phyloP scores from a whole-genome alignment of 1,140 invertebrate species.

The Drosophila asahinai region DNA sequence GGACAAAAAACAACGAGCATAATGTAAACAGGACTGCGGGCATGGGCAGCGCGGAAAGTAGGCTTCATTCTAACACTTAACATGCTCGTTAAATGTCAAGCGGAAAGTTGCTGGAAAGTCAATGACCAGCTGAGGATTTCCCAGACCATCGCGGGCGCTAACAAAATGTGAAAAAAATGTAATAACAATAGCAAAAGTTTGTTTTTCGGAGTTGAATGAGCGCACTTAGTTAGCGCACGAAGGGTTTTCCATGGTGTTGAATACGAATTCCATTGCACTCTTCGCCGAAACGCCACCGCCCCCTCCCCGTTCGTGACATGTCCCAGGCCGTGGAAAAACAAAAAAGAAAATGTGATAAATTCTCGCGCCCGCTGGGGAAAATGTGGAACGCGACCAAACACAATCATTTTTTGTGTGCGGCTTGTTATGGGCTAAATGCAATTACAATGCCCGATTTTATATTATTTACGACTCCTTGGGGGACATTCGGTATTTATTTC shows the following conservation, averaged over 20 bases:
- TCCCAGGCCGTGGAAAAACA: conserved; percentile 35
- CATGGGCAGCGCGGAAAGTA: conserved; percentile 57
- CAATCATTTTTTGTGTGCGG: conserved; percentile 41
- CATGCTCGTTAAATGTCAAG: conserved; percentile 81
- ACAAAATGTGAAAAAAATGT: conserved; percentile 54
- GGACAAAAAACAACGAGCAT: conserved; percentile 62
- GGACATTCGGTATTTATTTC: conserved; percentile 35
- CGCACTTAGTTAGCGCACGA: conserved; percentile 72
- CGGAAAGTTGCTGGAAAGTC: conserved; percentile 73
- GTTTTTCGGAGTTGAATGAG: conserved; percentile 76
- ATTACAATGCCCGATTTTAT: conserved; percentile 48
- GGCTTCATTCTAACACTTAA: conserved; percentile 82
- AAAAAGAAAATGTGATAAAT: conserved; percentile 46
- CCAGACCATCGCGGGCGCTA: conserved; percentile 12
- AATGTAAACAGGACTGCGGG: conserved; percentile 34
- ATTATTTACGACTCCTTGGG: conserved; percentile 40
- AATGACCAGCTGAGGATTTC: conserved; percentile 66
- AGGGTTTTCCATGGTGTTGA: conserved; percentile 47
- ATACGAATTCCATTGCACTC: conserved; percentile 46
- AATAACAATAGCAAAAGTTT: conserved; percentile 81
- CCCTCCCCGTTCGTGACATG: conserved; percentile 29
- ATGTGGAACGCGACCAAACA: conserved; percentile 27
- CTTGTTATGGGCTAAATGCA: conserved; percentile 45
- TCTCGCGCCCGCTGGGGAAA: conserved; percentile 19
- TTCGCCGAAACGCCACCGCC: conserved; percentile 14